Evolutionary conservation across 2,797 vertebrate genomes (phyloP).

Genomic region (Rhinoraja longicauda): DNA sequence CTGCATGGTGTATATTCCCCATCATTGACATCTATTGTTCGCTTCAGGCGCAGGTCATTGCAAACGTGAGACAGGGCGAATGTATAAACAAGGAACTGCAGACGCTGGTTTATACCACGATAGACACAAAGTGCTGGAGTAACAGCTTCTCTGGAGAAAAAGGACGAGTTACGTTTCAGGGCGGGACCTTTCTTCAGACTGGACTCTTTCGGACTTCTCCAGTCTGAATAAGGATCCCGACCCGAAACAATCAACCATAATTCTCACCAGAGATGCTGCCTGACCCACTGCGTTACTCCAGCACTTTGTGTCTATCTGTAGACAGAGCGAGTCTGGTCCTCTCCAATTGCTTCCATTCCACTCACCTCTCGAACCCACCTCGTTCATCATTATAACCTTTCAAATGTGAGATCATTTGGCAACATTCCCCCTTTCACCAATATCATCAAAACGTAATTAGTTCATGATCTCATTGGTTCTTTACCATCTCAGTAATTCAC

Average conservation of each 20-base stretch:
- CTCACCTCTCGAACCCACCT: neutral
- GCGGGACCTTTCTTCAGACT: no score
- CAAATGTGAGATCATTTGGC: neutral
- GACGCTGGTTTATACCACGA: no score
- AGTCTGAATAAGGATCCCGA: no score
- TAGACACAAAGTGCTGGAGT: no score
- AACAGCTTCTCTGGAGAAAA: no score
- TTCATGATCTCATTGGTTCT: neutral
- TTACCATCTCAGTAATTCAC: neutral
- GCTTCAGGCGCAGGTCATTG: neutral
- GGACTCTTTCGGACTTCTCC: no score
- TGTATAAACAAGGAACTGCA: no score
- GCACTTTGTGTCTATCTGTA: no score
- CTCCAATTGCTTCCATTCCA: neutral
- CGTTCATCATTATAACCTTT: neutral
- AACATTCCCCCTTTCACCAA: neutral
- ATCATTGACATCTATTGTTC: neutral
- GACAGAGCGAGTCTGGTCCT: neutral
- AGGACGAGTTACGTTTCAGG: no score
- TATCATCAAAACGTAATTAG: neutral
- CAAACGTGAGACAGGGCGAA: neutral
- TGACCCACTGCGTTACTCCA: no score
- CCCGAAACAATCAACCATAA: no score
- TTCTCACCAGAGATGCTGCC: no score
- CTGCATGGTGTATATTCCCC: neutral